phyloP scores from a whole-genome alignment of 2,113 vertebrate genomes.

The Tichodroma muraria region DNA sequence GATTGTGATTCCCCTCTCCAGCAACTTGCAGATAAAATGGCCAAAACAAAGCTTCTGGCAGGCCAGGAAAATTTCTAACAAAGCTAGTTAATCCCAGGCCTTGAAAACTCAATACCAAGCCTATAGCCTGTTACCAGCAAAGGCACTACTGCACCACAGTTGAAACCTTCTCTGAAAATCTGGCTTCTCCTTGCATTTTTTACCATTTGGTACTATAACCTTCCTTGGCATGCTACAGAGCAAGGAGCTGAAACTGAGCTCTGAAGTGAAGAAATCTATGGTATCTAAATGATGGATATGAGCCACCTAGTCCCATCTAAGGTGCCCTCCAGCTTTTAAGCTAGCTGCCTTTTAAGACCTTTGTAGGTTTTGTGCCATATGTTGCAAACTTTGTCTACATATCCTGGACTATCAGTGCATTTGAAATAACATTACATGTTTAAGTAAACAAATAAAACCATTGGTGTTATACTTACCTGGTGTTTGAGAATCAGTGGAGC shows the following conservation, averaged over 20 bases:
- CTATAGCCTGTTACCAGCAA: neutral
- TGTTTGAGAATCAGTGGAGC: neutral
- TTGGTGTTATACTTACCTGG: neutral
- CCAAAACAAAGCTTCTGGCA: neutral
- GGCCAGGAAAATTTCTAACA: neutral
- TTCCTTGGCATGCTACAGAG: neutral
- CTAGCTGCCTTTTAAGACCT: neutral
- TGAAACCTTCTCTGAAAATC: neutral
- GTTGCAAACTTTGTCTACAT: neutral
- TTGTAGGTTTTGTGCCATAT: neutral
- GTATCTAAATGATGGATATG: neutral
- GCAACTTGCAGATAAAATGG: neutral
- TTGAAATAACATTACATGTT: neutral
- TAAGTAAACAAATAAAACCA: neutral
- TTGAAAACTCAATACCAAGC: neutral
- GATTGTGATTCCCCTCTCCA: neutral
- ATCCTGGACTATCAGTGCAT: neutral
- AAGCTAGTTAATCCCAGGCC: neutral
- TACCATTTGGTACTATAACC: neutral
- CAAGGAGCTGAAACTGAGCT: neutral
- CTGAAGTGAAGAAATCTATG: neutral
- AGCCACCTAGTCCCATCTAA: neutral
- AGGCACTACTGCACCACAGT: no score
- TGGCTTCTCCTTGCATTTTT: neutral
- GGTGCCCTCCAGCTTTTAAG: neutral